These are phyloP conservation scores for Craseonycteris thonglongyai DNA, from an alignment of 2,113 vertebrate species.

Conservation along the genomic window DNA sequence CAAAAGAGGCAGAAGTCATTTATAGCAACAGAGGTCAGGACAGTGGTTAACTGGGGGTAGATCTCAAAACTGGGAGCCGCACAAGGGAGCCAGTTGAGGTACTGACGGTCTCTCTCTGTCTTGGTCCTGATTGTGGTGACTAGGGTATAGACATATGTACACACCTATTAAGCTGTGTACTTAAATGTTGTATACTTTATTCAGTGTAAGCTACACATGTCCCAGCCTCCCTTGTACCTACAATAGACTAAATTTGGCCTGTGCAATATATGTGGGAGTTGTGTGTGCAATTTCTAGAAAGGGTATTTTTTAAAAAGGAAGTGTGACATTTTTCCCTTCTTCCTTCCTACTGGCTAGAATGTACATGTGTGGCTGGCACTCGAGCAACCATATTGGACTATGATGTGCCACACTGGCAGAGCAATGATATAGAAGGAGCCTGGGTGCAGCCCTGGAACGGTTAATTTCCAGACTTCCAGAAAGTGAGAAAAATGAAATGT, in stretches of 20 bases:
- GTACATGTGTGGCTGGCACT: neutral
- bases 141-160: no score
- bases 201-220: neutral
- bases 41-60: neutral
- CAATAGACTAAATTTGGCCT: neutral
- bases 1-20: neutral
- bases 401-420: accelerated
- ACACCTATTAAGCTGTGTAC: neutral
- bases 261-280: neutral
- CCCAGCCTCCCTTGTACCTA: neutral
- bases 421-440: neutral
- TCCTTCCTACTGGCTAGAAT: neutral
- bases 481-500: neutral
- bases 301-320: neutral
- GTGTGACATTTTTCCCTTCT: neutral
- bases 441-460: neutral
- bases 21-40: no score
- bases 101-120: neutral
- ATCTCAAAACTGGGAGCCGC: neutral
- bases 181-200: no score
- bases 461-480: neutral
- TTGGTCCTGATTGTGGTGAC: neutral
- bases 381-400: neutral
- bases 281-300: neutral
- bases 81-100: neutral